These are phyloP conservation scores for Aegithalos caudatus DNA, from an alignment of 2,113 vertebrate species.

Conservation along the genomic window DNA sequence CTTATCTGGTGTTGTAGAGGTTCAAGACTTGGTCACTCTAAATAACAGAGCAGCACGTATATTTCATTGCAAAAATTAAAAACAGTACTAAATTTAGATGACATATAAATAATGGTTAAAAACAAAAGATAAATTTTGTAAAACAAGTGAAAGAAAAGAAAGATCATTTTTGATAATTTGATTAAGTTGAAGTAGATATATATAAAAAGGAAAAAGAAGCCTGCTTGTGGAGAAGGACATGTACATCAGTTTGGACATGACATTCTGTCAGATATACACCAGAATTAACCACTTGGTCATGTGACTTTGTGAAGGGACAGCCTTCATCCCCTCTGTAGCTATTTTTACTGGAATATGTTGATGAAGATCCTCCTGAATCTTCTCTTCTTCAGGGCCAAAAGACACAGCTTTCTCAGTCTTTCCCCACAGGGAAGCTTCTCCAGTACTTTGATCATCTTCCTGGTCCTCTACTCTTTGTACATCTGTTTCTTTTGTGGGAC, in stretches of 20 bases:
- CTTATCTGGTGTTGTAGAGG: background rate
- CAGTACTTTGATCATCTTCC: background rate
- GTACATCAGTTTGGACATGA: background rate
- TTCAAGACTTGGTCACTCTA: background rate
- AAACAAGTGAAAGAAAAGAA: background rate
- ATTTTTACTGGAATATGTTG: background rate
- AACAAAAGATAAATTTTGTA: background rate
- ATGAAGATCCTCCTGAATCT: background rate
- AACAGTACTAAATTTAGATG: background rate
- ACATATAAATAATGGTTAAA: background rate
- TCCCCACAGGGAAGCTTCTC: background rate
- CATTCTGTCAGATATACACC: background rate
- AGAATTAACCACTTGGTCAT: background rate
- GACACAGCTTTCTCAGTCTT: background rate
- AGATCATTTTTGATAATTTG: background rate
- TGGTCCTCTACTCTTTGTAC: background rate
- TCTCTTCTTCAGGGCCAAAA: background rate
- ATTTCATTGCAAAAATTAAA: background rate
- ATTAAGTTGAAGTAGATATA: background rate
- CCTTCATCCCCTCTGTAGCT: background rate
- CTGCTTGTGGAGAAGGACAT: background rate
- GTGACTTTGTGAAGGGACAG: background rate
- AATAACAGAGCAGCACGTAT: fast-evolving
- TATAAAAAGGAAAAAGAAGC: background rate
- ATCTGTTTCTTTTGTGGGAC: background rate